These are phyloP conservation scores for Mormyrops boulengeri DNA, from an alignment of 2,797 vertebrate species.

Conservation along the genomic window DNA sequence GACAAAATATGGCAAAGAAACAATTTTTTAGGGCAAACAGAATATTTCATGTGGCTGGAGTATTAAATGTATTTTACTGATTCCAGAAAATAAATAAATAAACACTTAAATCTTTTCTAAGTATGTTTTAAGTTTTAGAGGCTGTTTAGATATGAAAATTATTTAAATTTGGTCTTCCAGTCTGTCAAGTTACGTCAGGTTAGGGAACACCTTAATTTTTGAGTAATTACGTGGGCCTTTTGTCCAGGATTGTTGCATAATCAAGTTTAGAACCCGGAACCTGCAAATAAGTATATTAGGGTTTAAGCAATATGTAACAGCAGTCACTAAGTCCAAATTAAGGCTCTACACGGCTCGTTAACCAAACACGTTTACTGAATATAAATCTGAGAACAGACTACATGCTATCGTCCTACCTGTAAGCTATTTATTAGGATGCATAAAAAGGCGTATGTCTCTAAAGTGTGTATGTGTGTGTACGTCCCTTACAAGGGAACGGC, in stretches of 20 bases:
- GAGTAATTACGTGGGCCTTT: neutral
- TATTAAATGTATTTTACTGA: neutral
- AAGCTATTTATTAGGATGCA: neutral
- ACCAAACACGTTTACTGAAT: neutral
- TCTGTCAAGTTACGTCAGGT: neutral
- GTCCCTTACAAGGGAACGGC: neutral
- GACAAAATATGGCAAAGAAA: neutral
- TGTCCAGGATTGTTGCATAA: neutral
- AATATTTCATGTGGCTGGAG: neutral
- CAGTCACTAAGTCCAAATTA: neutral
- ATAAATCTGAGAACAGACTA: neutral
- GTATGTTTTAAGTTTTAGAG: neutral
- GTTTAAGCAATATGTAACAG: neutral
- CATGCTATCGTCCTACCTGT: neutral
- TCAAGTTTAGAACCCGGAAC: neutral
- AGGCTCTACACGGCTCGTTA: neutral
- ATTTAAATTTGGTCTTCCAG: neutral
- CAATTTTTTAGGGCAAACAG: neutral
- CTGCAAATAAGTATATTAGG: neutral
- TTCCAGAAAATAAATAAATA: neutral
- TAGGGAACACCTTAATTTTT: neutral
- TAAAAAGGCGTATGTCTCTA: neutral
- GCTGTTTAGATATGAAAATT: neutral
- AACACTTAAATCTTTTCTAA: neutral
- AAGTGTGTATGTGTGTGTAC: neutral